A percentile compares a stretch with the other conserved stretches of the same genome.
phyloP scores from a whole-genome alignment of 1,140 invertebrate species.

The Heliconius melpomene region DNA sequence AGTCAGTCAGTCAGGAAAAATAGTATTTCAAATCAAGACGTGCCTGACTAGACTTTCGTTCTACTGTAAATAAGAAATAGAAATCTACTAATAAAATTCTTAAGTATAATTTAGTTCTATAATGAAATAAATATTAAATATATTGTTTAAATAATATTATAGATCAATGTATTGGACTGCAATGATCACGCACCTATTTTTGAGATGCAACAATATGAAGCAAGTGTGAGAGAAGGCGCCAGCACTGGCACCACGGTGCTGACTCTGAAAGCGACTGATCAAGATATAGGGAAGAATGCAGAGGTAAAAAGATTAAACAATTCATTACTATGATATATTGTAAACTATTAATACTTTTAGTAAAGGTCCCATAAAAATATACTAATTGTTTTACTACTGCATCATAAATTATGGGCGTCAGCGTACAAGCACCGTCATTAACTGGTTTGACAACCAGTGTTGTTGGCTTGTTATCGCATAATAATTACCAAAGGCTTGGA shows the following conservation, averaged over 20 bases:
- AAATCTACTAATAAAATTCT: no score
- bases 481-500: slow-evolving; percentile 28
- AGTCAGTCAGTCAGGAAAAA: no score
- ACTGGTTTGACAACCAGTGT: slow-evolving; percentile 27
- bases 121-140: no score
- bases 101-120: no score
- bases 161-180: slow-evolving; percentile 93
- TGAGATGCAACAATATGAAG: slow-evolving; percentile 93
- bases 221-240: slow-evolving; percentile 90
- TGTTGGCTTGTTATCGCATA: slow-evolving; percentile 19
- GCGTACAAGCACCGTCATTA: slow-evolving; percentile 1
- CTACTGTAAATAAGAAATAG: no score
- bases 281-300: slow-evolving; percentile 94
- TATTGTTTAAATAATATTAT: no score
- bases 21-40: no score
- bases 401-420: slow-evolving; percentile 9
- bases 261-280: slow-evolving; percentile 94
- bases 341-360: no score
- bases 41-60: no score
- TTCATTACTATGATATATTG: no score
- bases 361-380: neutral
- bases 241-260: slow-evolving; percentile 94
- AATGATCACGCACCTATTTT: slow-evolving; percentile 97
- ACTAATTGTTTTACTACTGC: slow-evolving; percentile 16
- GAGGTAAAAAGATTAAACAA: slow-evolving; percentile 76